These are phyloP conservation scores for Dinocampus coccinellae DNA, from an alignment of 2,888 invertebrate genomes.

Conservation along the genomic window DNA sequence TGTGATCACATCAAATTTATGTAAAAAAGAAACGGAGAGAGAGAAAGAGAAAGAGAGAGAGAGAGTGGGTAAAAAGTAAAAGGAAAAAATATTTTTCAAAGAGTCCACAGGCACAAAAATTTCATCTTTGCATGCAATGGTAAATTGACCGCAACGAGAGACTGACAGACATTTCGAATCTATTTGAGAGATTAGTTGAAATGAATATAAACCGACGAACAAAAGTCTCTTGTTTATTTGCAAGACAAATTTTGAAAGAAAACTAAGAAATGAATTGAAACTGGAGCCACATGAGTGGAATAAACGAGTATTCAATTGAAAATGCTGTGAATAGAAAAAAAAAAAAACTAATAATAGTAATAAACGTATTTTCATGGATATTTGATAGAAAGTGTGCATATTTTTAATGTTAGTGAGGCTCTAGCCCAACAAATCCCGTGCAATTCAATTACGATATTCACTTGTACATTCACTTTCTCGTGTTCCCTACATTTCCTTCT, in stretches of 20 bases:
- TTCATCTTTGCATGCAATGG: neutral
- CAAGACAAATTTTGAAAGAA: neutral
- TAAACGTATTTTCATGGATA: no score
- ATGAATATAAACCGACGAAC: neutral
- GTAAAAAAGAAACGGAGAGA: no score
- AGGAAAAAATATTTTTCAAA: neutral
- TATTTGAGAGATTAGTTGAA: neutral
- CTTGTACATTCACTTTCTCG: no score
- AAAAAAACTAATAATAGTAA: neutral
- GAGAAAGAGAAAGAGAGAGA: constrained; percentile 6
- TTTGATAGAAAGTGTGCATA: no score
- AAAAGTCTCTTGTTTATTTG: constrained; percentile 3
- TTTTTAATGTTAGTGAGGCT: no score
- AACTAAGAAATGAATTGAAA: neutral
- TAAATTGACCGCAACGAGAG: neutral
- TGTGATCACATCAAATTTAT: neutral
- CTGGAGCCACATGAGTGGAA: no score
- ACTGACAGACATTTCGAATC: neutral
- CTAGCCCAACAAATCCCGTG: no score
- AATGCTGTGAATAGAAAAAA: no score
- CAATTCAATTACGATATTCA: no score
- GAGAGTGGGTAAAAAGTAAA: neutral
- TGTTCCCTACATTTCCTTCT: no score
- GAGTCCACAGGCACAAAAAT: neutral
- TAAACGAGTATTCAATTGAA: no score